Evolutionary conservation across 2,113 vertebrate species (phyloP).

Genomic region (Silurus glanis): DNA sequence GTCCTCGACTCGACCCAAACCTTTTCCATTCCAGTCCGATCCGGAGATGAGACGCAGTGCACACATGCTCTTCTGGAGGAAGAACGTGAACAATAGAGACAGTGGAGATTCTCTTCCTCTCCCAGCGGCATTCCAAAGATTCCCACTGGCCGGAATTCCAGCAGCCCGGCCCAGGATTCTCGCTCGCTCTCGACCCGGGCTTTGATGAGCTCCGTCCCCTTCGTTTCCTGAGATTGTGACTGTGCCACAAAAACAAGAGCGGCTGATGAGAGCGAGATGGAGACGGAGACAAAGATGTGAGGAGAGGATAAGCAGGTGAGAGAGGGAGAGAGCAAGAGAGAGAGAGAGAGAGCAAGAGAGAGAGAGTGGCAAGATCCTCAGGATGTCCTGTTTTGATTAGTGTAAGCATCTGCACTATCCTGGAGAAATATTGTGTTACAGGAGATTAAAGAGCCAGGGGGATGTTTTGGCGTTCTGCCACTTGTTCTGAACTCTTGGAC

Average conservation of each 20-base stretch:
- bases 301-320: constrained; percentile 50
- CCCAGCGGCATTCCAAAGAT: constrained; percentile 83
- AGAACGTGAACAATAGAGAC: constrained; percentile 95
- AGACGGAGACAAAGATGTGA: constrained; percentile 69
- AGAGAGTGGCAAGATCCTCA: constrained; percentile 81
- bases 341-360: constrained; percentile 67
- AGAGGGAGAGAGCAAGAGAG: constrained; percentile 66
- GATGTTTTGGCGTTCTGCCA: background rate
- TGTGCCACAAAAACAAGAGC: constrained; percentile 66
- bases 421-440: constrained; percentile 94
- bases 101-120: constrained; percentile 99
- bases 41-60: constrained; percentile 62
- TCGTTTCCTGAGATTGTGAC: constrained; percentile 99
- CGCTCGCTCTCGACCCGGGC: constrained; percentile 80
- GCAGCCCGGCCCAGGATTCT: constrained; percentile 81
- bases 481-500: background rate
- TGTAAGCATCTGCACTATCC: constrained; percentile 91
- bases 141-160: constrained; percentile 72
- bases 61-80: constrained; percentile 73
- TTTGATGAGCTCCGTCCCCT: constrained; percentile 96
- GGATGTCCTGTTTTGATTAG: constrained; percentile 99
- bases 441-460: constrained; percentile 54
- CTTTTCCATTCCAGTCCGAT: constrained; percentile 46
- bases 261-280: constrained; percentile 51
- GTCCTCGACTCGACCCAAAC: constrained; percentile 42